phyloP scores from a whole-genome alignment of 2,797 vertebrate species.

The Labeo calbasu region DNA sequence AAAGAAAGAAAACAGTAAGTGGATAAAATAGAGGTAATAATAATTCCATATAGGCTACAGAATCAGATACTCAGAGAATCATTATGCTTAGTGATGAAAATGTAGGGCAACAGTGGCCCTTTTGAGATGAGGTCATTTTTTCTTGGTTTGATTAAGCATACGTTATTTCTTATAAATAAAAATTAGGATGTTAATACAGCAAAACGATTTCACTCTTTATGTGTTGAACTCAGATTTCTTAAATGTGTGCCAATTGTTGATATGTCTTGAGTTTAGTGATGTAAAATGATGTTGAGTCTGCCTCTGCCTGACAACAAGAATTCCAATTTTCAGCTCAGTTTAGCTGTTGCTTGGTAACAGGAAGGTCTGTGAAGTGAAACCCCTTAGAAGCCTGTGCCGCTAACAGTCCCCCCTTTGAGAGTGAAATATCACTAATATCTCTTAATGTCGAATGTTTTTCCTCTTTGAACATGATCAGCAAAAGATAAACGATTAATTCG shows the following conservation, averaged over 20 bases:
- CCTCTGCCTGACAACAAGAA: conserved; percentile 62
- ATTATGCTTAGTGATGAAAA: background rate
- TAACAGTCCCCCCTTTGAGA: conserved; percentile 49
- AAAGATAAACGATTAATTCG: background rate
- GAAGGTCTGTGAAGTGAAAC: conserved; percentile 56
- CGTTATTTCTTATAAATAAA: background rate
- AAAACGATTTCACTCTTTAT: background rate
- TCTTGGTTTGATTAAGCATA: background rate
- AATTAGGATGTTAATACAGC: background rate
- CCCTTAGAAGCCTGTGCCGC: conserved; percentile 49
- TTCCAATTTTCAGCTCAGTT: conserved; percentile 54
- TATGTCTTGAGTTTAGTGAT: conserved; percentile 33
- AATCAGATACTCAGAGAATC: background rate
- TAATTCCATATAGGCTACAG: background rate
- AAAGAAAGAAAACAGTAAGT: conserved; percentile 3
- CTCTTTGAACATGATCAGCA: conserved; percentile 13
- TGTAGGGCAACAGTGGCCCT: conserved; percentile 29
- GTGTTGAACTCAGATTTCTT: background rate
- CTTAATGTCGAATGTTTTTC: conserved; percentile 29
- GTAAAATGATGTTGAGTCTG: conserved; percentile 38
- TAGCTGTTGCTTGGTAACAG: conserved; percentile 63
- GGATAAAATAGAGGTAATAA: background rate
- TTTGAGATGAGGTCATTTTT: conserved; percentile 26
- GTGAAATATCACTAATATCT: conserved; percentile 27
- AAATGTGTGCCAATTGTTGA: background rate